Evolutionary conservation across 2,113 vertebrate genomes (phyloP).

Genomic region (Tautogolabrus adspersus): DNA sequence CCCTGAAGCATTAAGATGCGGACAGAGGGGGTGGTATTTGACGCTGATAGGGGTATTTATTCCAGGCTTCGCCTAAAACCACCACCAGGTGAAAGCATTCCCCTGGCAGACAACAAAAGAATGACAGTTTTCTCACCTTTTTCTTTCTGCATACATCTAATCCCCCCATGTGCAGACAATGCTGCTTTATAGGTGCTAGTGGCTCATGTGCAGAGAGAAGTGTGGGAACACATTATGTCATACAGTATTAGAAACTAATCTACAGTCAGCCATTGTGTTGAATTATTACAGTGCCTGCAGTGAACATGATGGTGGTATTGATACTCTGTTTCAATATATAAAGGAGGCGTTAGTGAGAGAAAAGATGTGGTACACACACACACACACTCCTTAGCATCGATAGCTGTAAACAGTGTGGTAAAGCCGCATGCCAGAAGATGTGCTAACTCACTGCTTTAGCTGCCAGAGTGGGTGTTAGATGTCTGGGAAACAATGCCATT

Average conservation of each 20-base stretch:
- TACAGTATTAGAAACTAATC: constrained; percentile 5
- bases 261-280: constrained; percentile 46
- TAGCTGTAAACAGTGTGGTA: constrained; percentile 54
- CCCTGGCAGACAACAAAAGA: constrained; percentile 71
- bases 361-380: constrained; percentile 11
- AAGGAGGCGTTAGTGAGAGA: constrained; percentile 19
- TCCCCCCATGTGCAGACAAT: constrained; percentile 55
- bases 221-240: constrained; percentile 25
- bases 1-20: constrained; percentile 48
- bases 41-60: constrained; percentile 68
- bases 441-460: constrained; percentile 74
- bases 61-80: constrained; percentile 62
- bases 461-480: constrained; percentile 78
- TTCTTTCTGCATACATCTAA: constrained; percentile 25
- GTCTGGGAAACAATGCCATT: constrained; percentile 82
- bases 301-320: constrained; percentile 25
- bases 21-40: constrained; percentile 34
- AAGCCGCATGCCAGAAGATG: constrained; percentile 73
- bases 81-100: constrained; percentile 71
- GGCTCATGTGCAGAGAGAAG: constrained; percentile 11
- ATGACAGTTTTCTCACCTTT: constrained; percentile 54
- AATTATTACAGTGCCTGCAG: neutral
- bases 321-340: constrained; percentile 6
- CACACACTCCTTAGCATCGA: constrained; percentile 40
- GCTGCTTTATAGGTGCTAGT: constrained; percentile 49